Conservation (phyloP, 2,888 invertebrate genomes). For the Tethea ocularis region DNA sequence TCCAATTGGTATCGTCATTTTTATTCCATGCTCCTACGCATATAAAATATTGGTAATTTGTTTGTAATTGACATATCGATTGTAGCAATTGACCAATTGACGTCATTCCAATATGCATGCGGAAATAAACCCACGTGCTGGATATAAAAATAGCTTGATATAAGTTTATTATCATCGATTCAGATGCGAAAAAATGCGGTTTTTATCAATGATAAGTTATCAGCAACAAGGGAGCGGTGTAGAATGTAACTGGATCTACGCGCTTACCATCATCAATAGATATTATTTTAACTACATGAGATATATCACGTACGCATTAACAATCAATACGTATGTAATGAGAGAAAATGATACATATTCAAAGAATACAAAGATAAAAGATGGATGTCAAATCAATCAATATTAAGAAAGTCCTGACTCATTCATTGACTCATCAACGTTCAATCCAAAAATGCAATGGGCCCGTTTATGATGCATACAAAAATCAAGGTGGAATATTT, state of each 20-base stretch:
- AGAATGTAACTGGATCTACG: neutral
- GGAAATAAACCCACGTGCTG: neutral
- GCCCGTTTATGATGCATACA: too few relatives aligned
- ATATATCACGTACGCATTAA: neutral
- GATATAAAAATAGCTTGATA: neutral
- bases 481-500: too few relatives aligned
- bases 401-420: too few relatives aligned
- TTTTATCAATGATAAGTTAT: conserved; percentile 2
- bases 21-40: neutral
- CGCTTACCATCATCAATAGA: neutral
- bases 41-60: neutral
- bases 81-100: neutral
- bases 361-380: too few relatives aligned
- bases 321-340: too few relatives aligned
- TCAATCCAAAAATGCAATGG: too few relatives aligned
- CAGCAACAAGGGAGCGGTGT: neutral
- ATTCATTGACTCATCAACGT: too few relatives aligned
- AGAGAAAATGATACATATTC: neutral
- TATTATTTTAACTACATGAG: neutral
- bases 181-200: neutral
- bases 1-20: neutral
- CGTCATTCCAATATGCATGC: conserved; percentile 1
- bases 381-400: too few relatives aligned
- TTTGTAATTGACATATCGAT: neutral
- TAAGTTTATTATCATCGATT: neutral